These are phyloP conservation scores for Ibidorhyncha struthersii DNA, from an alignment of 2,113 vertebrate genomes.

Conservation along the genomic window DNA sequence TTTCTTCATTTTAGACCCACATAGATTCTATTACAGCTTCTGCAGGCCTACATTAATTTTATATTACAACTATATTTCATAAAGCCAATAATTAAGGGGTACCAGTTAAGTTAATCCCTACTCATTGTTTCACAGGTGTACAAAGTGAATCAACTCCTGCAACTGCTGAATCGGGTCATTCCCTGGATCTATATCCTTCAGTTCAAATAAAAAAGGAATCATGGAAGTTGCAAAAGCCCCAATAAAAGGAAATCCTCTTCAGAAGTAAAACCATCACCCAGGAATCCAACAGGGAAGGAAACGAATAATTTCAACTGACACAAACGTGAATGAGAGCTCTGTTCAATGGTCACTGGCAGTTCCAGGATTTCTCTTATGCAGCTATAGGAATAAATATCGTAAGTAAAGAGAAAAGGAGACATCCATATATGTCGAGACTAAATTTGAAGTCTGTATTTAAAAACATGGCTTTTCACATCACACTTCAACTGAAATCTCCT, in stretches of 20 bases:
- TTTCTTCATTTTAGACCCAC: neutral
- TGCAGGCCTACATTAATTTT: neutral
- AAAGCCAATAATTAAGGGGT: neutral
- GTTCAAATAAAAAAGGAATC: neutral
- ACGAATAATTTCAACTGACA: neutral
- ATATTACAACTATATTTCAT: neutral
- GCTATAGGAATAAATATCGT: neutral
- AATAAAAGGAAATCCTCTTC: neutral
- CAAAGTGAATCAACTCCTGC: neutral
- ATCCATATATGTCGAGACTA: neutral
- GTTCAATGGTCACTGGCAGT: neutral
- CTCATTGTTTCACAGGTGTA: neutral
- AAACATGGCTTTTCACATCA: neutral
- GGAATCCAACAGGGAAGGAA: neutral
- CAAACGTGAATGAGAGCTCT: neutral
- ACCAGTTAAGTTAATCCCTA: neutral
- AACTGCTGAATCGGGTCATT: neutral
- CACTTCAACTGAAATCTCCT: neutral
- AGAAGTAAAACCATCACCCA: neutral
- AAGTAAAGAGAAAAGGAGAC: neutral
- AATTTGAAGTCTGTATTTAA: neutral
- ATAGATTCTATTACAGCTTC: neutral
- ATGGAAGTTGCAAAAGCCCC: neutral
- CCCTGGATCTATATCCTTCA: neutral
- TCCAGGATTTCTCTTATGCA: neutral